Percentiles rank a stretch among this genome's conserved stretches.
phyloP scores from a whole-genome alignment of 2,888 invertebrate species.

The Amphipoea oculea region DNA sequence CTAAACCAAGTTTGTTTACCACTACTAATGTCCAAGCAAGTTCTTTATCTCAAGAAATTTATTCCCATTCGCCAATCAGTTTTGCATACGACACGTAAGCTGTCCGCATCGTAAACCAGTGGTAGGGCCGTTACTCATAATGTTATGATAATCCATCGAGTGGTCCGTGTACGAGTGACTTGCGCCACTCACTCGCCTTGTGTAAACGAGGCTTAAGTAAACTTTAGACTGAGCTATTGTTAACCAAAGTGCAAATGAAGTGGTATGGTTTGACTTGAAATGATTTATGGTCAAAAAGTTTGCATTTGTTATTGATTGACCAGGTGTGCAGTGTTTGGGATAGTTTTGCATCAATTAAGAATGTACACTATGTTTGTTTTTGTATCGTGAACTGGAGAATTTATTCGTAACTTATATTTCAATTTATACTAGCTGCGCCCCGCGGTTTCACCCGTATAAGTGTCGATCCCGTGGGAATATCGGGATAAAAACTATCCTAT shows the following conservation, averaged over 20 bases:
- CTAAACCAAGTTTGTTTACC: conserved; percentile 61
- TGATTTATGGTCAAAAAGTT: conserved; percentile 67
- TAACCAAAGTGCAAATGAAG: conserved; percentile 67
- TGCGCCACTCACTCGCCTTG: conserved; percentile 69
- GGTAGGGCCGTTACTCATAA: conserved; percentile 71
- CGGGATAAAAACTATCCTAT: too few relatives aligned
- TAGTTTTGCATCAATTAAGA: conserved; percentile 41
- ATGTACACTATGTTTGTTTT: conserved; percentile 3
- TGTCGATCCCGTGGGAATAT: too few relatives aligned
- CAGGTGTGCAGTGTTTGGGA: conserved; percentile 59
- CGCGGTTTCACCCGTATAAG: too few relatives aligned
- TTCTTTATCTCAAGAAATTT: conserved; percentile 69
- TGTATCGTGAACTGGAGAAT: not conserved
- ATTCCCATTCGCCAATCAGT: conserved; percentile 68
- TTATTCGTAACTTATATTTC: not conserved
- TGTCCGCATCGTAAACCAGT: conserved; percentile 67
- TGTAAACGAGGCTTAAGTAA: conserved; percentile 68
- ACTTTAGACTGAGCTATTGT: conserved; percentile 63
- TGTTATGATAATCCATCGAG: conserved; percentile 73
- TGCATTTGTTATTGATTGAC: conserved; percentile 58
- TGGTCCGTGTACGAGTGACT: conserved; percentile 67
- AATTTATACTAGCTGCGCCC: not conserved
- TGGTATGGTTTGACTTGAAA: conserved; percentile 61
- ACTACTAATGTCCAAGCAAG: conserved; percentile 67
- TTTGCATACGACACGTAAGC: conserved; percentile 69